phyloP scores from a whole-genome alignment of 1,140 invertebrate species.

The Condylostylus longicornis region DNA sequence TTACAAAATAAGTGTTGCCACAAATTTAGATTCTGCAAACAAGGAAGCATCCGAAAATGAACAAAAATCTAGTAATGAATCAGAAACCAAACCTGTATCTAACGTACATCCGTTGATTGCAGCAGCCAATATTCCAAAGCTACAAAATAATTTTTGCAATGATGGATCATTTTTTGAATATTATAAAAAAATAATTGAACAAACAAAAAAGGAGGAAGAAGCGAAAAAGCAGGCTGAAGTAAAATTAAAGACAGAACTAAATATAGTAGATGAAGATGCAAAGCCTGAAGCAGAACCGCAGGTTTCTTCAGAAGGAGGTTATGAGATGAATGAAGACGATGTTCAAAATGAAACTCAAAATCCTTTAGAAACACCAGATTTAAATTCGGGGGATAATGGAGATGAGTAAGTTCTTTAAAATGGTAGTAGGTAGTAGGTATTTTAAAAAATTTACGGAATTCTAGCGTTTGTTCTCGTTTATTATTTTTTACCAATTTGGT shows the following conservation, averaged over 20 bases:
- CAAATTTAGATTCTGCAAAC: neutral
- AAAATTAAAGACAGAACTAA: slow-evolving; percentile 31
- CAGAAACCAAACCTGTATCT: slow-evolving; percentile 9
- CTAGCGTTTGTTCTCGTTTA: too few species aligned
- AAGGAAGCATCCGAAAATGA: neutral
- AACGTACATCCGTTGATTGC: slow-evolving; percentile 13
- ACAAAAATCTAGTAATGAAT: slow-evolving; percentile 10
- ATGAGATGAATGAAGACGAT: slow-evolving; percentile 5
- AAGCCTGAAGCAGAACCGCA: slow-evolving; percentile 14
- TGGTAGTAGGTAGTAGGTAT: too few species aligned
- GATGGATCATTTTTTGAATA: slow-evolving; percentile 63
- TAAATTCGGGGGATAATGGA: too few species aligned
- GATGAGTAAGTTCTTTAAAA: too few species aligned
- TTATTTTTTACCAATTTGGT: too few species aligned
- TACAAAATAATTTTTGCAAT: slow-evolving; percentile 49
- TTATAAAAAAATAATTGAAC: slow-evolving; percentile 49
- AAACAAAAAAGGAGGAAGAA: slow-evolving; percentile 14
- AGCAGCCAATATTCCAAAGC: slow-evolving; percentile 22
- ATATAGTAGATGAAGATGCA: slow-evolving; percentile 15
- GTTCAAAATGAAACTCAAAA: too few species aligned
- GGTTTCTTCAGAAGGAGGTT: slow-evolving; percentile 8
- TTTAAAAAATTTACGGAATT: too few species aligned
- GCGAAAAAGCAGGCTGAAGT: too few species aligned
- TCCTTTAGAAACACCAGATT: too few species aligned
- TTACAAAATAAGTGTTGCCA: neutral